These are phyloP conservation scores for Acridotheres tristis DNA, from an alignment of 2,797 vertebrate species.

Conservation along the genomic window DNA sequence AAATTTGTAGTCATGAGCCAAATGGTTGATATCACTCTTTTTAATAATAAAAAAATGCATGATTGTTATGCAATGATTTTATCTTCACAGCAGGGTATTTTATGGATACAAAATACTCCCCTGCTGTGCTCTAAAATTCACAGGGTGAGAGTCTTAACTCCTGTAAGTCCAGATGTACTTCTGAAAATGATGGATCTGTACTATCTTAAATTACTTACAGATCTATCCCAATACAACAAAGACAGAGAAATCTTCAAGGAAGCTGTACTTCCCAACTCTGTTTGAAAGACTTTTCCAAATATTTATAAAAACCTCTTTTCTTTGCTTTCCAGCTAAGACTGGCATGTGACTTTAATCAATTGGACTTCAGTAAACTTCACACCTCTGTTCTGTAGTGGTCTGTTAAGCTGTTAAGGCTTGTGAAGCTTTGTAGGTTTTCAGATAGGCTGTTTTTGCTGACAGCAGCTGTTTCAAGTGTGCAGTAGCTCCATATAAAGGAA, in stretches of 20 bases:
- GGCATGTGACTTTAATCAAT: slow-evolving; percentile 30
- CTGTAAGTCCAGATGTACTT: not conserved
- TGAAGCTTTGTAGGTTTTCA: slow-evolving; percentile 20
- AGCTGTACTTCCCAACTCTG: not conserved
- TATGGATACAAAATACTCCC: not conserved
- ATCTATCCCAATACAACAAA: slow-evolving; percentile 19
- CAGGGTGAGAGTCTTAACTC: not conserved
- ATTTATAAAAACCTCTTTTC: slow-evolving; percentile 40
- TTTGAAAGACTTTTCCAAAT: slow-evolving; percentile 35
- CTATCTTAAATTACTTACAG: slow-evolving; percentile 30
- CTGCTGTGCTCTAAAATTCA: slow-evolving; percentile 16
- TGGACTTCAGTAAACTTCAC: slow-evolving; percentile 47
- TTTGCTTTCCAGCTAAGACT: slow-evolving; percentile 31
- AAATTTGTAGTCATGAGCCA: not conserved
- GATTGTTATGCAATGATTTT: slow-evolving; percentile 1
- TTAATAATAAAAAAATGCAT: not conserved
- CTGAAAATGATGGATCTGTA: slow-evolving; percentile 7
- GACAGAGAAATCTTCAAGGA: slow-evolving; percentile 24
- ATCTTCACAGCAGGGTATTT: not conserved
- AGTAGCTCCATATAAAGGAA: not conserved
- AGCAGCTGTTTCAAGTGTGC: not conserved
- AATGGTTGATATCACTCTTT: not conserved
- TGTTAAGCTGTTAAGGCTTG: slow-evolving; percentile 25
- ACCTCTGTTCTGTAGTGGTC: not conserved
- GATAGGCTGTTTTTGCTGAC: not conserved